phyloP scores from a whole-genome alignment of 2,113 vertebrate species.

The Probosciger aterrimus region DNA sequence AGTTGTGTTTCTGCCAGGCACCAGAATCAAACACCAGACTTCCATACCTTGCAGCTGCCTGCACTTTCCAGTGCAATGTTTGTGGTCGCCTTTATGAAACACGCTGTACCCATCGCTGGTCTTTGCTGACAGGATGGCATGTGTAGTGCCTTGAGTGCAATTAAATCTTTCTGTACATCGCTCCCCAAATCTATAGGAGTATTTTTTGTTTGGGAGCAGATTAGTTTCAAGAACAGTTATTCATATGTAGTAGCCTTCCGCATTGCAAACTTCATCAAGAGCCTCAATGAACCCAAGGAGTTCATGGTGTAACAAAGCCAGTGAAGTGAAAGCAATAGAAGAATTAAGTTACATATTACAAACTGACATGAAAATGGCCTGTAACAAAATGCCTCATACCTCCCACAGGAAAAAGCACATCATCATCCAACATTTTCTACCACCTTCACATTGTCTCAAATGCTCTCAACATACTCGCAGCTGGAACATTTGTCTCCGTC shows the following conservation, averaged over 20 bases:
- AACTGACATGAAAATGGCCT: neutral
- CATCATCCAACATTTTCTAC: neutral
- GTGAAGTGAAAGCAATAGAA: neutral
- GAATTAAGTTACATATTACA: neutral
- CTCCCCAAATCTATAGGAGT: neutral
- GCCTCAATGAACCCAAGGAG: neutral
- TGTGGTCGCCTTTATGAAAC: neutral
- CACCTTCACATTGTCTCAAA: neutral
- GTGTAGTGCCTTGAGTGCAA: neutral
- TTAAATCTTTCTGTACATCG: neutral
- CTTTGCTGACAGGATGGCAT: neutral
- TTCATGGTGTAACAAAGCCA: rapidly evolving
- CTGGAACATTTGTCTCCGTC: neutral
- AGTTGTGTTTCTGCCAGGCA: neutral
- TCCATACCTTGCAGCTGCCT: neutral
- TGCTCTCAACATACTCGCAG: neutral
- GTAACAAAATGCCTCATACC: neutral
- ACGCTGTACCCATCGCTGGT: neutral
- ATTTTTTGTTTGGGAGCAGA: neutral
- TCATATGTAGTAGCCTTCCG: neutral
- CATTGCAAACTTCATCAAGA: neutral
- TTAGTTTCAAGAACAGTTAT: neutral
- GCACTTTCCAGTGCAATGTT: neutral
- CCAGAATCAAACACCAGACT: neutral
- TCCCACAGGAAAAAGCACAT: neutral